Conservation (phyloP, 1,140 invertebrate genomes). For the Papilio glaucus region DNA sequence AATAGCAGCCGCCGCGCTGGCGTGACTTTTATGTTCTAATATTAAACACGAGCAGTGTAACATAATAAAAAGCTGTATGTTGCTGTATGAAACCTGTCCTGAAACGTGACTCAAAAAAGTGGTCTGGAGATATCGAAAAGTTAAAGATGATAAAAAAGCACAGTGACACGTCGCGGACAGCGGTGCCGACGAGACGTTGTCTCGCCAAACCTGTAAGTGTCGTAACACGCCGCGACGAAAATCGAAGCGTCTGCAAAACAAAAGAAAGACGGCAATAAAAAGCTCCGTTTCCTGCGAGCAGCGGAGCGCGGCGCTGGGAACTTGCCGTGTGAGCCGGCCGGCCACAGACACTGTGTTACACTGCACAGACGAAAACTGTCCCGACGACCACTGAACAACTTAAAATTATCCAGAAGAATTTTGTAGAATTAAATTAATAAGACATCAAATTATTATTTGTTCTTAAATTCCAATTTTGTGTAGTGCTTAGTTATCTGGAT, state of each 20-base stretch:
- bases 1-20: background rate
- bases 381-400: background rate
- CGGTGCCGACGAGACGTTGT: background rate
- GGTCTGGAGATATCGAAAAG: background rate
- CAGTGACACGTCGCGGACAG: too few species aligned
- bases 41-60: background rate
- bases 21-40: background rate
- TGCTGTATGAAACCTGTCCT: background rate
- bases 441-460: too few species aligned
- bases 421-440: too few species aligned
- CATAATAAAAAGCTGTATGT: background rate
- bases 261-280: constrained; percentile 17
- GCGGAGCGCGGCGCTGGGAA: constrained; percentile 23
- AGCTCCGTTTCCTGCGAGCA: background rate
- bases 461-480: too few species aligned
- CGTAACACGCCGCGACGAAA: background rate
- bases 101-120: constrained; percentile 7
- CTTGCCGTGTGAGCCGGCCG: background rate
- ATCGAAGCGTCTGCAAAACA: background rate
- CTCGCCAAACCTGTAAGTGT: constrained; percentile 13
- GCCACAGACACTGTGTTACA: background rate
- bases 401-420: too few species aligned
- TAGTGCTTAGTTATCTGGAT: too few species aligned
- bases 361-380: background rate
- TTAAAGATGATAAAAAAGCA: background rate